phyloP scores from a whole-genome alignment of 2,797 vertebrate species.

The Molossus alvarezi region DNA sequence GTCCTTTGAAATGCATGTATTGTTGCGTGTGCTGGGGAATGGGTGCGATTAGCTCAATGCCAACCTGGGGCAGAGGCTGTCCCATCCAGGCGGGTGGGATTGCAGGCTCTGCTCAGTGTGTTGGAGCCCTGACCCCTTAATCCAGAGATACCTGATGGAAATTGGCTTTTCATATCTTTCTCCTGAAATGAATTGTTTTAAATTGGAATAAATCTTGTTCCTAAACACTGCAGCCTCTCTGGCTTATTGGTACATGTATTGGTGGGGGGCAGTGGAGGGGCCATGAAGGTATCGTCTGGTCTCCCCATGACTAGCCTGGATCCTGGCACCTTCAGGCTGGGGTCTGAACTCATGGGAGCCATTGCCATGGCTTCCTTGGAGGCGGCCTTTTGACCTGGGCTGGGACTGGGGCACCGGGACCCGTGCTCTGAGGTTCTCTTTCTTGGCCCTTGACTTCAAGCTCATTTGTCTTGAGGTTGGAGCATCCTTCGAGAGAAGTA shows the following conservation, averaged over 20 bases:
- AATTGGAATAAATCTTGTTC: conserved; percentile 99
- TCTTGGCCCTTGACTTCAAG: background rate
- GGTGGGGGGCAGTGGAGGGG: fast-evolving
- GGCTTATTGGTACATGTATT: background rate
- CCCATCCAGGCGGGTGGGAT: conserved; percentile 69
- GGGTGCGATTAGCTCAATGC: conserved; percentile 71
- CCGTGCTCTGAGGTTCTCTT: background rate
- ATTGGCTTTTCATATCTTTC: conserved; percentile 98
- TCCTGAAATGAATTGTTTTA: conserved; percentile 99
- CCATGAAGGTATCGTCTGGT: fast-evolving
- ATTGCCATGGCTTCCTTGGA: background rate
- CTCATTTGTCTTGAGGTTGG: background rate
- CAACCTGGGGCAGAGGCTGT: conserved; percentile 78
- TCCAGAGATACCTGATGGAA: conserved; percentile 94
- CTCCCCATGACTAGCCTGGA: fast-evolving
- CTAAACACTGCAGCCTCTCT: conserved; percentile 90
- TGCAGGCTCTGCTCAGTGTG: conserved; percentile 77
- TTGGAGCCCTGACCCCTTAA: conserved; percentile 93
- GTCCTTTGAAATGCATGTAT: conserved; percentile 96
- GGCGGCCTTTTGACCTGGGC: background rate
- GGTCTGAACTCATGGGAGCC: background rate
- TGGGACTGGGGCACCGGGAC: background rate
- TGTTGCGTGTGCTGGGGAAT: conserved; percentile 87
- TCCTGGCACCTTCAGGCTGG: background rate
- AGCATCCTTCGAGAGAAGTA: background rate